Conservation (phyloP, 2,113 vertebrate species). For the Phasianus colchicus region DNA sequence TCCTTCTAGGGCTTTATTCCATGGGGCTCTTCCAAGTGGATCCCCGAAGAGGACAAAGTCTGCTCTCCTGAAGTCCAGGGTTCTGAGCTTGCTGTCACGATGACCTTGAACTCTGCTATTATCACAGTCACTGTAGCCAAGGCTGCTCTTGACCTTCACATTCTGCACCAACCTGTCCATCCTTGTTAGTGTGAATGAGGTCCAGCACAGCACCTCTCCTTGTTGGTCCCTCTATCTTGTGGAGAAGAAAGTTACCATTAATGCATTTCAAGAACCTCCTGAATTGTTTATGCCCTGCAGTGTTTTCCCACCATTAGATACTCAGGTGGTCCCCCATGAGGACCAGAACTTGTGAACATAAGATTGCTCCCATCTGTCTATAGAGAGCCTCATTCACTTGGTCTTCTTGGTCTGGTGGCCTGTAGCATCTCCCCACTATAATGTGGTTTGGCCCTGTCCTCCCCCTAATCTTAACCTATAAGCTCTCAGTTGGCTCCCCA, state of each 20-base stretch:
- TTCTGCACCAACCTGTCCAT: background rate
- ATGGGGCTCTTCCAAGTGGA: background rate
- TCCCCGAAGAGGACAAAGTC: background rate
- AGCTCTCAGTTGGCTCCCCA: background rate
- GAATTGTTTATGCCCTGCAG: background rate
- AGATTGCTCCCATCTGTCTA: background rate
- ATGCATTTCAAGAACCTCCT: background rate
- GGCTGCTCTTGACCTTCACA: background rate
- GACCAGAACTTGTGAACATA: background rate
- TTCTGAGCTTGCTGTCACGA: background rate
- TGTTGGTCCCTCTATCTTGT: background rate
- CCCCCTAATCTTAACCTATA: background rate
- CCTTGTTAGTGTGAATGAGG: background rate
- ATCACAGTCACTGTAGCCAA: background rate
- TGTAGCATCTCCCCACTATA: background rate
- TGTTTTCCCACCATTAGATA: background rate
- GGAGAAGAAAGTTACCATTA: background rate
- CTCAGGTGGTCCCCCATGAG: background rate
- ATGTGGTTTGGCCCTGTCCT: background rate
- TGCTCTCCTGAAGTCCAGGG: background rate
- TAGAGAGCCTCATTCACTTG: background rate
- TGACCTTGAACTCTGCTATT: background rate
- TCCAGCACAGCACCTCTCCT: background rate
- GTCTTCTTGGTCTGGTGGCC: background rate
- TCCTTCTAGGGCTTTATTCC: background rate